Evolutionary conservation across 2,888 invertebrate species (phyloP), one percentile per base, ranked within the genome.

Genomic region (Balanococcus diminutus): DNA sequence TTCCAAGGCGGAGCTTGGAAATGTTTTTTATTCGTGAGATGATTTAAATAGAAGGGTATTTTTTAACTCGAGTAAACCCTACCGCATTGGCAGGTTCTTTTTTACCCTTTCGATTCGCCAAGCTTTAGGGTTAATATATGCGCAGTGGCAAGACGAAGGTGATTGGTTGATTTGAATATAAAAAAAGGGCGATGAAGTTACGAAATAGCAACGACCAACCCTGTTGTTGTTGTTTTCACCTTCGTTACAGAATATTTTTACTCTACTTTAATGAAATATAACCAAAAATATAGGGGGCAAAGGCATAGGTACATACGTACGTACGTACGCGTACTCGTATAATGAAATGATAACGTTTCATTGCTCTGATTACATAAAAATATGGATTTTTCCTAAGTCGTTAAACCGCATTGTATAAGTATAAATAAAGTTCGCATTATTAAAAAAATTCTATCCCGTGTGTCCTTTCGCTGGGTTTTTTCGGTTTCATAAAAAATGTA

Each of bases 31-130:
- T 25, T 67, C 61, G 61, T 11, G 8, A 9, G 61, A 0, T 67
- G 28, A 67, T 67, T 67, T 67, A 67, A 67, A 67, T 67, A 67
- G 28, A 67, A 67, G 61, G 61, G 61, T 67, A 67, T 25, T 67
- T 67, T 67, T 67, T 67, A 25, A 67, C 28, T 22, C 28, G 51
- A 51, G 19, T 19, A 9, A 67, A 67, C 61, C 61, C 61, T 67
- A 67, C 28, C 28, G 28, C 61, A 51, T n/a, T 51, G 51, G 61
- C 61, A 67, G 25, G 51, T 51, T 19, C 11, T 67, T 25, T 67
- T 67, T 67, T 28, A 67, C 61, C 61, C 61, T 67, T 67, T 67
- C 61, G 28, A 67, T 25, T 67, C 11, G 25, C 11, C 25, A 1
- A 25, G 25, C 1, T n/a, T n/a, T 67, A 28, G 61, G 61, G 61